Base-by-base conservation (phyloP, 2,797 vertebrate species). In the Cetoscarus ocellatus region DNA sequence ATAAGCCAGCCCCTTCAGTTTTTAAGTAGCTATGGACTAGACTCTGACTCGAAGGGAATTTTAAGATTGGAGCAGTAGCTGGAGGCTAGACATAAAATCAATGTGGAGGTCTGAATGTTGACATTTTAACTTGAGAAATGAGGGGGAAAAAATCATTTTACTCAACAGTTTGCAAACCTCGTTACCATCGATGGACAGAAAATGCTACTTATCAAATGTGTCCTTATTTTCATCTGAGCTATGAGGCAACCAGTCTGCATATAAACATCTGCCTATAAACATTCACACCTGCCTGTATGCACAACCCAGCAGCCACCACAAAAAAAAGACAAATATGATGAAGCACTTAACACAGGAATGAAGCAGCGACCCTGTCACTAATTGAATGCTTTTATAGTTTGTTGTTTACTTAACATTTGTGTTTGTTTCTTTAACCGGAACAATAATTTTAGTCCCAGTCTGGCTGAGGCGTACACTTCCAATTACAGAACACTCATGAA, bases 1-100 rank as follows among this genome's bases (percentile, higher is more conserved):
- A 82, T 64, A 61, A 72, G 58, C 10, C 57, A 56, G 75, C 69
- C 10, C 44, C 44, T 0, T 40, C 13, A 7, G 19, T 40, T 67
- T 38, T 2, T 18, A 47, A 49, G 13, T 27, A 27, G n/a, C 44
- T 51, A n/a, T 6, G 36, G 44, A 55, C 66, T 51, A 7, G 15
- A 8, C 45, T 61, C 43, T 18, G 40, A n/a, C 64, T 78, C 52
- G 27, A 45, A 61, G 61, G 38, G 64, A 70, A 58, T 75, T 38
- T 35, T 76, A 62, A 71, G 67, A 65, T 77, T 61, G 54, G 68
- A 54, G 17, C 42, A 35, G 11, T 10, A 77, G 69, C 73, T 47
- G 45, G 13, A 3, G 19, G n/a, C 43, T 42, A 10, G 45, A 12
- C 59, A 58, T 27, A 57, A 76, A 66, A 74, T 75, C 66, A 61